Percentiles rank a stretch among this genome's conserved stretches.
Evolutionary conservation across 2,888 invertebrate species (phyloP).

Genomic region (Drosophila leonis): DNA sequence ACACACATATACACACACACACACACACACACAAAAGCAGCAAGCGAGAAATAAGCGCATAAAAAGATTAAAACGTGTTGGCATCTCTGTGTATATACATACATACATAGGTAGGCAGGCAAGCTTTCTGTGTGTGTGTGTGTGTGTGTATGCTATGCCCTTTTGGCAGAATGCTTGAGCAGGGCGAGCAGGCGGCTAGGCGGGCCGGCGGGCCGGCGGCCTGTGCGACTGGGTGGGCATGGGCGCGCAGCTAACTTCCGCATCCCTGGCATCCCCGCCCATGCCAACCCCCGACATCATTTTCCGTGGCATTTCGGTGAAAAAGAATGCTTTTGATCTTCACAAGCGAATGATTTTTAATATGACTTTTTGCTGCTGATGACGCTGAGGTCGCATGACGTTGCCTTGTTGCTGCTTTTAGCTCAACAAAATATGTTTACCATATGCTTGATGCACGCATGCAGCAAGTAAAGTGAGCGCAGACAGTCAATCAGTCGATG

Average conservation of each 20-base stretch:
- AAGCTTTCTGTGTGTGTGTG: conserved; percentile 40
- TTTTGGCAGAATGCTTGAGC: conserved; percentile 75
- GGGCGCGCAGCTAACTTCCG: conserved; percentile 59
- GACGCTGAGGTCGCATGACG: conserved; percentile 28
- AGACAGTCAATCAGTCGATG: conserved; percentile 64
- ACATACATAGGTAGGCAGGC: conserved; percentile 63
- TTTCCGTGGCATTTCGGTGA: conserved; percentile 79
- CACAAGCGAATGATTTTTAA: conserved; percentile 85
- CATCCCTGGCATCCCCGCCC: conserved; percentile 32
- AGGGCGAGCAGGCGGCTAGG: conserved; percentile 23
- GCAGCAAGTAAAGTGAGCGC: conserved; percentile 48
- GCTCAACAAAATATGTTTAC: conserved; percentile 46
- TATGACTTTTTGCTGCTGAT: conserved; percentile 76
- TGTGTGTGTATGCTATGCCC: conserved; percentile 52
- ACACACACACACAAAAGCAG: conserved; percentile 16
- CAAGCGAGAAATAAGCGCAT: conserved; percentile 52
- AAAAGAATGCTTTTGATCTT: conserved; percentile 85
- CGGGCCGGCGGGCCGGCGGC: conserved; percentile 9
- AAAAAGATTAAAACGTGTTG: conserved; percentile 66
- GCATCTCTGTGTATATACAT: conserved; percentile 51
- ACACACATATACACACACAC: conserved; percentile 21
- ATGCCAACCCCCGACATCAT: conserved; percentile 57
- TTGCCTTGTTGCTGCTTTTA: conserved; percentile 7
- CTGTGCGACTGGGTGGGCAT: conserved; percentile 19
- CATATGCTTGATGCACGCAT: conserved; percentile 13